Evolutionary conservation across 2,113 vertebrate genomes (phyloP).

Genomic region (Dasyurus viverrinus): DNA sequence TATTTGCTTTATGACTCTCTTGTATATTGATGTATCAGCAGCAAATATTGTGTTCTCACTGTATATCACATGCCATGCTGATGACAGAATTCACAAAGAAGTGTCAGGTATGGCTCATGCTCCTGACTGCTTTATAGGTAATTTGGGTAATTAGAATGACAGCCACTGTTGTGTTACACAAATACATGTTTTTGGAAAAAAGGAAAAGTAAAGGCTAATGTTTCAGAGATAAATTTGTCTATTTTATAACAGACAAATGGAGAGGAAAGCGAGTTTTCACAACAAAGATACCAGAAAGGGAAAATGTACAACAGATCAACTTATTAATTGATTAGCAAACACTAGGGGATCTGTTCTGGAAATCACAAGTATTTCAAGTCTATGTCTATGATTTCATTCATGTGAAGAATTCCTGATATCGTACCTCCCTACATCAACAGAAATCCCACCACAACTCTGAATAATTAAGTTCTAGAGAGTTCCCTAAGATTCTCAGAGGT

Average conservation of each 20-base stretch:
- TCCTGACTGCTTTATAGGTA: background rate
- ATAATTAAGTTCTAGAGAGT: no score
- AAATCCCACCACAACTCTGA: no score
- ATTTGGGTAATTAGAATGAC: background rate
- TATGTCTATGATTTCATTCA: no score
- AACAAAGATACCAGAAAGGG: background rate
- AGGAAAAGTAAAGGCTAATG: background rate
- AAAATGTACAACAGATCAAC: background rate
- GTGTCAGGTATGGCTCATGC: background rate
- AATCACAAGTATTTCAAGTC: background rate
- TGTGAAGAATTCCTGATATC: no score
- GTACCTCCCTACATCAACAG: no score
- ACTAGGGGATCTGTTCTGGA: background rate
- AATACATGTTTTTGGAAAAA: background rate
- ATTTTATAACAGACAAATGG: background rate
- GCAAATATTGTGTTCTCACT: background rate
- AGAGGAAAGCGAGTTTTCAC: background rate
- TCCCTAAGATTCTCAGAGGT: no score
- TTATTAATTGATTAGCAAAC: background rate
- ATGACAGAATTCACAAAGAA: background rate
- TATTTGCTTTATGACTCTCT: background rate
- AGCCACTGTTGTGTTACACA: background rate
- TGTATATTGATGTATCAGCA: background rate
- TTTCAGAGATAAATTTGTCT: background rate
- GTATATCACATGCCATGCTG: background rate